phyloP scores from a whole-genome alignment of 1,140 invertebrate species.

The Pseudachorutes palmiensis region DNA sequence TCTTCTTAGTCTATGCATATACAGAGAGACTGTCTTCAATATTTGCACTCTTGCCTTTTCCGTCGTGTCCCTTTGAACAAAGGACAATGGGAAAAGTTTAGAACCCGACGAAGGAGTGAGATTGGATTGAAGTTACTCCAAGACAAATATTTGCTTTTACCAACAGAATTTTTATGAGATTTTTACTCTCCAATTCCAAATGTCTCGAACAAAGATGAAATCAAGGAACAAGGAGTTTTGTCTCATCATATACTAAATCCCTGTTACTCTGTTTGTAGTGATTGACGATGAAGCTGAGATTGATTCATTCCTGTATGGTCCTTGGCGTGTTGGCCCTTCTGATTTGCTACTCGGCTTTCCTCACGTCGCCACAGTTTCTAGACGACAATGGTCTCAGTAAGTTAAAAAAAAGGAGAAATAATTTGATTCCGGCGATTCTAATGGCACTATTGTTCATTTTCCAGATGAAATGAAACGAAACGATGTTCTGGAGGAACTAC shows the following conservation, averaged over 20 bases:
- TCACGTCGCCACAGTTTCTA: constrained; percentile 31
- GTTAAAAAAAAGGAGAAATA: neutral
- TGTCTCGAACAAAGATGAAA: too few species aligned
- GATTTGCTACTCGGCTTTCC: constrained; percentile 37
- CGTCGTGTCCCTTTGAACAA: neutral
- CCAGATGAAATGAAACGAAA: neutral
- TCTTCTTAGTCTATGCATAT: neutral
- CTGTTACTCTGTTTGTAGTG: constrained; percentile 31
- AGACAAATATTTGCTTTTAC: constrained; percentile 8
- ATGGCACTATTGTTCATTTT: neutral
- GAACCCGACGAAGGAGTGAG: neutral
- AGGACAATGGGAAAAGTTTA: neutral
- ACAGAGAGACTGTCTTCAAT: neutral
- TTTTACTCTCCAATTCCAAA: too few species aligned
- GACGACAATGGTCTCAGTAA: constrained; percentile 24
- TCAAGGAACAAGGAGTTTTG: too few species aligned
- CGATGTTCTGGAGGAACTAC: neutral
- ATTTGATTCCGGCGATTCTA: neutral
- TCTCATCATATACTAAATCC: too few species aligned
- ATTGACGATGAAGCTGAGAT: constrained; percentile 36
- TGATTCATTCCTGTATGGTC: constrained; percentile 38
- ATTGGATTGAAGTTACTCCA: constrained; percentile 4
- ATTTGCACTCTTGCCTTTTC: neutral
- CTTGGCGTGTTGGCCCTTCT: constrained; percentile 36
- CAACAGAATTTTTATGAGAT: constrained; percentile 8